Conservation (phyloP, 2,113 vertebrate genomes). For the Oryzias celebensis region DNA sequence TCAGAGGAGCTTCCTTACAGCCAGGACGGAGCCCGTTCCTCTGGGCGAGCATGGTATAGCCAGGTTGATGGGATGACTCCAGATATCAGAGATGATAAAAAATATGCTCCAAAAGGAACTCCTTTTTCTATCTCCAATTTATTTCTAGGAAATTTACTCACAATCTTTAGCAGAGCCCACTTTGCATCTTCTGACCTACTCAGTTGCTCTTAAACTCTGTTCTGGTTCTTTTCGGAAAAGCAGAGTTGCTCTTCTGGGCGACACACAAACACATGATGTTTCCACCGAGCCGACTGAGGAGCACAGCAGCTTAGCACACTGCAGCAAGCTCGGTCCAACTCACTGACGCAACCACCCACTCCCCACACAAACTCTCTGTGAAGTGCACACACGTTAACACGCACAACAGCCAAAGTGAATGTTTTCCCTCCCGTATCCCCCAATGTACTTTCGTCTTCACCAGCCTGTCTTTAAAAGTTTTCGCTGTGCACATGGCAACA, state of each 20-base stretch:
- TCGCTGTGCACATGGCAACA: conserved; percentile 14
- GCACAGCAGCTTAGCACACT: conserved; percentile 45
- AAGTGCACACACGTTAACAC: conserved; percentile 56
- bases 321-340: conserved; percentile 55
- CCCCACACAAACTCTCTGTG: conserved; percentile 60
- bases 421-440: conserved; percentile 40
- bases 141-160: conserved; percentile 8
- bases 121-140: neutral
- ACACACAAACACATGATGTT: conserved; percentile 71
- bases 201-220: conserved; percentile 1
- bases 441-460: conserved; percentile 19
- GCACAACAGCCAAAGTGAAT: conserved; percentile 45
- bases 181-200: conserved; percentile 9
- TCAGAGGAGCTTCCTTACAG: conserved; percentile 55
- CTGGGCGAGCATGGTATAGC: conserved; percentile 75
- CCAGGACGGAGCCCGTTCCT: conserved; percentile 64
- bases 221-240: conserved; percentile 45
- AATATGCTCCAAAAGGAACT: neutral
- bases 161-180: conserved; percentile 13
- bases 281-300: conserved; percentile 62
- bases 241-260: conserved; percentile 52
- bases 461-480: conserved; percentile 42
- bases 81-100: conserved; percentile 9
- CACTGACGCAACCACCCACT: conserved; percentile 71
- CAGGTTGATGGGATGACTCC: conserved; percentile 25